These are phyloP conservation scores for Heliconius erato DNA, from an alignment of 2,888 invertebrate species.

Conservation along the genomic window DNA sequence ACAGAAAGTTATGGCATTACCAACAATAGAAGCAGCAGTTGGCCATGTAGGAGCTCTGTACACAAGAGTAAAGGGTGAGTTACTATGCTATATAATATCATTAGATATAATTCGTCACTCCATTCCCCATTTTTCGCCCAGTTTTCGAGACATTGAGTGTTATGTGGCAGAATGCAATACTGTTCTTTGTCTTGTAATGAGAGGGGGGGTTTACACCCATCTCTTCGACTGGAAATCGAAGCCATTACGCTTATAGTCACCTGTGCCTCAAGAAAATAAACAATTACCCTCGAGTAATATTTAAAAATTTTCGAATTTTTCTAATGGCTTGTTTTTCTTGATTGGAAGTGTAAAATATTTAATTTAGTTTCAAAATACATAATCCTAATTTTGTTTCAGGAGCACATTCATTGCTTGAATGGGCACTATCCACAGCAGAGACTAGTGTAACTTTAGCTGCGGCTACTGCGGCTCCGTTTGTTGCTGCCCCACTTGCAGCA, in stretches of 20 bases:
- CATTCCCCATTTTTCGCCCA: no score
- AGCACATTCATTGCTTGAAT: constrained; percentile 88
- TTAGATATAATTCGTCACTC: no score
- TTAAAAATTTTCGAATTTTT: not conserved
- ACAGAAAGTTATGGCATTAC: constrained; percentile 84
- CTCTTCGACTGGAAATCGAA: no score
- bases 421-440: constrained; percentile 89
- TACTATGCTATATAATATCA: not conserved
- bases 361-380: not conserved
- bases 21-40: constrained; percentile 84
- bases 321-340: not conserved
- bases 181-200: no score
- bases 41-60: constrained; percentile 86
- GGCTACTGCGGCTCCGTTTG: constrained; percentile 87
- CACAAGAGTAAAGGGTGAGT: constrained; percentile 81
- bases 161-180: no score
- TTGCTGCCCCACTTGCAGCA: constrained; percentile 76
- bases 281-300: no score
- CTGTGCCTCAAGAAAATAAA: no score
- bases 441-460: constrained; percentile 88
- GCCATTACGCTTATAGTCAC: no score
- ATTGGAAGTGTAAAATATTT: not conserved
- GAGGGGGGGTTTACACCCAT: no score
- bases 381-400: constrained; percentile 66
- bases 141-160: no score